phyloP scores from a whole-genome alignment of 1,140 invertebrate species.

The Brachionus rubens region DNA sequence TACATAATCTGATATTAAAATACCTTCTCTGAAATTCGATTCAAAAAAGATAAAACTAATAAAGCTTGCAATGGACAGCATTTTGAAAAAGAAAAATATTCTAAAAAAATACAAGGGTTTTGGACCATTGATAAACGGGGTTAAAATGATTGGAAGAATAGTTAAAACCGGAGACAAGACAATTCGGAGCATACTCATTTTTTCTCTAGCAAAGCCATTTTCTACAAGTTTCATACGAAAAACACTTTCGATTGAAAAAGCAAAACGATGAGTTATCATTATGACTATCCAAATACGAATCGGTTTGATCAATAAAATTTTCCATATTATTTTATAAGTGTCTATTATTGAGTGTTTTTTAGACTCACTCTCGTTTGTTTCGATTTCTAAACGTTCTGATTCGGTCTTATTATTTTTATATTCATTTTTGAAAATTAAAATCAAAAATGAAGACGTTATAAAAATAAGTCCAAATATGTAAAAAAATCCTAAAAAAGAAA shows the following conservation, averaged over 20 bases:
- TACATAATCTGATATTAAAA: constrained; percentile 20
- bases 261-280: constrained; percentile 16
- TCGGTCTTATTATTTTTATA: constrained; percentile 9
- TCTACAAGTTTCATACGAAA: constrained; percentile 16
- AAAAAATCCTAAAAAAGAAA: constrained; percentile 24
- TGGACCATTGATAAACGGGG: neutral
- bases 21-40: neutral
- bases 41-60: neutral
- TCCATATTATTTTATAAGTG: constrained; percentile 38
- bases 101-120: neutral
- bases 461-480: constrained; percentile 18
- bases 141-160: neutral
- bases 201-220: constrained; percentile 30
- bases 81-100: neutral
- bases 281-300: neutral
- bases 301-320: constrained; percentile 25
- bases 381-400: neutral
- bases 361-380: neutral
- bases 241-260: neutral
- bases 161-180: constrained; percentile 17
- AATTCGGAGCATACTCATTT: neutral
- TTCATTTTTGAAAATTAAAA: constrained; percentile 31
- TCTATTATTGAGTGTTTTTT: constrained; percentile 11
- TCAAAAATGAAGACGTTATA: neutral
- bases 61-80: neutral